A percentile compares a stretch with the other conserved stretches of the same genome.
phyloP scores from a whole-genome alignment of 2,113 vertebrate species.

The Gadus macrocephalus region DNA sequence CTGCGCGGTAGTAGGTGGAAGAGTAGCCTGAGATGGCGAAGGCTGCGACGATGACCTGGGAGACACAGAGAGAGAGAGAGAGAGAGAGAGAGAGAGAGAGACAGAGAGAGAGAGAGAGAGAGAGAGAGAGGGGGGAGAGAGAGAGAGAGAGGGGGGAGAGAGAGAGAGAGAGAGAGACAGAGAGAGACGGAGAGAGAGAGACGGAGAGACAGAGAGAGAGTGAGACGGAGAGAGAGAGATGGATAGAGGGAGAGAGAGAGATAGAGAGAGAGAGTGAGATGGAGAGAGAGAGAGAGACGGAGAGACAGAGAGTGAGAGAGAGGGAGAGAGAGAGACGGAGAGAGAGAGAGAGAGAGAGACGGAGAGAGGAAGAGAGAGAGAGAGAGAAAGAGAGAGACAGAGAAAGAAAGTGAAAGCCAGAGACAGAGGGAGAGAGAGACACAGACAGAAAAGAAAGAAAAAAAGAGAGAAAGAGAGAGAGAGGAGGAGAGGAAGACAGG shows the following conservation, averaged over 20 bases:
- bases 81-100: background rate
- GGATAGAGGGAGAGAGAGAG: too few relatives aligned
- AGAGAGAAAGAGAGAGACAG: too few relatives aligned
- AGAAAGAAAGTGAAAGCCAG: background rate
- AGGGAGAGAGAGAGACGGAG: background rate
- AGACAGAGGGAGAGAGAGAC: background rate
- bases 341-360: background rate
- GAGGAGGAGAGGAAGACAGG: too few relatives aligned
- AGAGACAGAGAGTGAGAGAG: background rate
- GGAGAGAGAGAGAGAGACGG: background rate
- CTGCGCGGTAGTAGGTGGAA: conserved; percentile 96
- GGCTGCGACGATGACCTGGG: conserved; percentile 90
- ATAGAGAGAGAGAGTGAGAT: too few relatives aligned
- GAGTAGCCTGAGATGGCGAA: conserved; percentile 98
- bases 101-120: background rate
- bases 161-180: background rate
- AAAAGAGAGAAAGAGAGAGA: background rate
- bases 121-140: background rate
- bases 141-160: background rate
- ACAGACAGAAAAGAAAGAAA: background rate
- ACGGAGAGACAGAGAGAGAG: too few relatives aligned
- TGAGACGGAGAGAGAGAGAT: too few relatives aligned
- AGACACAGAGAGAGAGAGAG: conserved; percentile 24
- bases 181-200: background rate
- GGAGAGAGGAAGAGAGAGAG: background rate